phyloP scores from a whole-genome alignment of 2,888 invertebrate genomes.

The Meteorus cinctellus region DNA sequence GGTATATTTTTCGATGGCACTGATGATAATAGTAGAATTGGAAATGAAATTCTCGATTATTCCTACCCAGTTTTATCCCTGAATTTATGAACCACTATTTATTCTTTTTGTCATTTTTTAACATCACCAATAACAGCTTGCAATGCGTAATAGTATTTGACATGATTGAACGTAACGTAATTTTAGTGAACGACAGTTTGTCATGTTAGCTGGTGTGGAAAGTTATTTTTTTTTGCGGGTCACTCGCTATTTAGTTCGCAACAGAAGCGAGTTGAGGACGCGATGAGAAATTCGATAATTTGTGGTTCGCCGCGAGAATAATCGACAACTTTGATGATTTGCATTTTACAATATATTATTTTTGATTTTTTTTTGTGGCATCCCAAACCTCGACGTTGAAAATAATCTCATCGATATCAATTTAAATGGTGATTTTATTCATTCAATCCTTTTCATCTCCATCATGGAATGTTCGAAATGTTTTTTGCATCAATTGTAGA shows the following conservation, averaged over 20 bases:
- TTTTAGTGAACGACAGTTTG: conserved; percentile 7
- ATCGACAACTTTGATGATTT: conserved; percentile 11
- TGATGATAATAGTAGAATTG: no score
- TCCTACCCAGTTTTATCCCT: no score
- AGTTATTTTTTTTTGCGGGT: conserved; percentile 30
- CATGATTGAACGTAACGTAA: background rate
- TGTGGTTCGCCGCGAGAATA: background rate
- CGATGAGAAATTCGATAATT: conserved; percentile 19
- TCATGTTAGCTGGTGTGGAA: conserved; percentile 26
- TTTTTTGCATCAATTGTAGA: background rate
- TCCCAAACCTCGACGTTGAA: no score
- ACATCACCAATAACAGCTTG: no score
- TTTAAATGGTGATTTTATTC: background rate
- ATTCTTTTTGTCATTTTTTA: no score
- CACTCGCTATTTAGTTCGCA: conserved; percentile 34
- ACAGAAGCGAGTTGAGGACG: background rate
- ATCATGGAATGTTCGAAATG: background rate
- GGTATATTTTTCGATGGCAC: no score
- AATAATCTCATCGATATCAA: background rate
- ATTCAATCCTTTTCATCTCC: background rate
- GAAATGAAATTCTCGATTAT: no score
- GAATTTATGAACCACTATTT: no score
- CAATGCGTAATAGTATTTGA: background rate
- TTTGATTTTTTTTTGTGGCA: conserved; percentile 4
- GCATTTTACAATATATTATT: background rate